Base-by-base conservation (phyloP, 2,888 invertebrate species). In the Alitta virens region DNA sequence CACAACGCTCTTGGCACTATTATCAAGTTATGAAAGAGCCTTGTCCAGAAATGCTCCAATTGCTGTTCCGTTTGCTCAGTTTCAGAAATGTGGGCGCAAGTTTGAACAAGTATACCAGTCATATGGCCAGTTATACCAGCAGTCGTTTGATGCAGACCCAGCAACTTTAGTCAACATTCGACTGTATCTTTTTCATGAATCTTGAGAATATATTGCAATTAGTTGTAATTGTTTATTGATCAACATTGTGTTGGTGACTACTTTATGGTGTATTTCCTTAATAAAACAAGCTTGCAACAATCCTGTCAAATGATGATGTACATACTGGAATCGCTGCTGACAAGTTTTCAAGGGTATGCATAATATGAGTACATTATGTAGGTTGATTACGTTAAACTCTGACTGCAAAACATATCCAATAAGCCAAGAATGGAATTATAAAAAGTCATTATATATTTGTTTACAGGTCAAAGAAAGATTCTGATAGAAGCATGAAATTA, bases 101-200 rank as follows among this genome's bases (percentile, higher is more conserved):
- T 87, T 92, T 62, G 88, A 88, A 68, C 84, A 83, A 1, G 88
- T 91, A 68, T 89, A 89, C 49, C 89, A 90, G 56, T 85, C 87
- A 63, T 91, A 90, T 74, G 88, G 89, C 74, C 88, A 88, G 90
- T 74, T 93, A 2, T 91, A 91, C 79, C 90, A 91, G 79, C 88
- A 90, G 0, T 90, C 91, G 1, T 92, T 93, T 78, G 92, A 92
- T 84, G 91, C 92, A 0, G 92, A 93, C 84, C 88, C 89, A 5
- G 86, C 87, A 2, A 90, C 91, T 0, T 80, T 92, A 50, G 42
- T 54, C 25, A 68, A 60, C 46, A 38, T 69, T 5, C 56, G 58
- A 12, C 49, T 69, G 68, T 68, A 66, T 69, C 69, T 65, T 68
- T 63, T 57, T 21, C 25, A 38, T 2, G n/a, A n/a, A n/a, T n/a